Conservation (phyloP, 2,888 invertebrate species). For the Thera britannica region DNA sequence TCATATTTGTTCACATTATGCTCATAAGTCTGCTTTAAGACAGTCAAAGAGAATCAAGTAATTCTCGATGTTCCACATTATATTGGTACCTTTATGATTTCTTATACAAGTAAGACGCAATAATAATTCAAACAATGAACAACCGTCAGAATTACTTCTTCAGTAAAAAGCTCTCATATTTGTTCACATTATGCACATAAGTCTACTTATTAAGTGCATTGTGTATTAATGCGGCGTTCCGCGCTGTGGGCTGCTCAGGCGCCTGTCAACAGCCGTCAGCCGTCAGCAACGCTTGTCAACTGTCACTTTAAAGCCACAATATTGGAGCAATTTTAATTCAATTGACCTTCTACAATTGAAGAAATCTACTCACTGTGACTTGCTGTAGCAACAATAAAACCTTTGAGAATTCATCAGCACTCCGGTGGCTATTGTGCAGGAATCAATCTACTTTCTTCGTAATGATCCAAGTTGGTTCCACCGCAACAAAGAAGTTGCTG, state of each 20-base stretch:
- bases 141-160: not conserved
- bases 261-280: slow-evolving; percentile 58
- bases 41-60: too few relatives aligned
- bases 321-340: slow-evolving; percentile 79
- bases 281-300: slow-evolving; percentile 81
- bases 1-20: slow-evolving; percentile 21
- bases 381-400: slow-evolving; percentile 79
- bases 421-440: slow-evolving; percentile 75
- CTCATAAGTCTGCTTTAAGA: slow-evolving; percentile 21
- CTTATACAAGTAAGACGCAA: not conserved
- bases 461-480: slow-evolving; percentile 80
- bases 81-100: too few relatives aligned
- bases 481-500: slow-evolving; percentile 68
- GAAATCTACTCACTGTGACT: slow-evolving; percentile 75
- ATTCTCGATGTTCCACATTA: too few relatives aligned
- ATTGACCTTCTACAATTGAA: slow-evolving; percentile 66
- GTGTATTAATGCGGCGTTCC: slow-evolving; percentile 40
- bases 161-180: slow-evolving; percentile 14
- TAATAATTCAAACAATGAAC: not conserved
- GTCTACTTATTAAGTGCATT: slow-evolving; percentile 35
- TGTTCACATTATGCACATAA: slow-evolving; percentile 16
- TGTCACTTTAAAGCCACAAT: slow-evolving; percentile 74
- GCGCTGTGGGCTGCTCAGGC: slow-evolving; percentile 42
- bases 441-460: slow-evolving; percentile 78
- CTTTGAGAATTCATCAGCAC: slow-evolving; percentile 65